A percentile compares a stretch with the other conserved stretches of the same genome.
phyloP scores from a whole-genome alignment of 2,888 invertebrate genomes.

The Eulithis prunata region DNA sequence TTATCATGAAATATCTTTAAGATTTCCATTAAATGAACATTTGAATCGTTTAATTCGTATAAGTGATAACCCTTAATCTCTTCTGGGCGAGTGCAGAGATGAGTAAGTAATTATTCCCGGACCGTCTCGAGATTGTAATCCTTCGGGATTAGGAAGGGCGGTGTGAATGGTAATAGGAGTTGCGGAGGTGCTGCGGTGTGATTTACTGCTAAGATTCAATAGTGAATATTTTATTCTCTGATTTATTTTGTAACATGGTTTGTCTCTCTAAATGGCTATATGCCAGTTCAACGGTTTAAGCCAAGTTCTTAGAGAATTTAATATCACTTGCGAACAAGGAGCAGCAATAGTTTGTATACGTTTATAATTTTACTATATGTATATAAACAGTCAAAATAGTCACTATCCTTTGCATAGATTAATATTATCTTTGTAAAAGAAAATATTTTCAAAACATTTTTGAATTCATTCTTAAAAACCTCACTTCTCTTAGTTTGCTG shows the following conservation, averaged over 20 bases:
- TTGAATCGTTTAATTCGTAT: constrained; percentile 54
- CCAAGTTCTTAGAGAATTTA: not conserved
- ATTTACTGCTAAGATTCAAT: constrained; percentile 83
- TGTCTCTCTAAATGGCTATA: constrained; percentile 44
- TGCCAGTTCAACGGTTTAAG: constrained; percentile 13
- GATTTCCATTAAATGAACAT: constrained; percentile 1
- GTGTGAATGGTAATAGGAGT: constrained; percentile 82
- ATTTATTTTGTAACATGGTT: constrained; percentile 69
- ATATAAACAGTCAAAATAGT: too few relatives aligned
- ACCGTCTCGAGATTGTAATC: constrained; percentile 80
- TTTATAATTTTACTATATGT: too few relatives aligned
- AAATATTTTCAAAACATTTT: too few relatives aligned
- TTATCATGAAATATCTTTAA: constrained; percentile 5
- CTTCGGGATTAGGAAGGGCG: constrained; percentile 81
- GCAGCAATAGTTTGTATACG: not conserved
- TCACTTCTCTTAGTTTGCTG: too few relatives aligned
- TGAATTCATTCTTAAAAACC: too few relatives aligned
- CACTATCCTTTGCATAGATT: not conserved
- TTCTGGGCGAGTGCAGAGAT: constrained; percentile 60
- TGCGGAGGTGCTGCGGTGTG: constrained; percentile 79
- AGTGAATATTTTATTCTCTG: constrained; percentile 81
- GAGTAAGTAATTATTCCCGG: constrained; percentile 82
- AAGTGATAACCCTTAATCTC: constrained; percentile 53
- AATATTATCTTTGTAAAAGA: too few relatives aligned
- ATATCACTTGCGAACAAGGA: not conserved